Evolutionary conservation across 2,113 vertebrate species (phyloP).

Genomic region (Ovis canadensis): DNA sequence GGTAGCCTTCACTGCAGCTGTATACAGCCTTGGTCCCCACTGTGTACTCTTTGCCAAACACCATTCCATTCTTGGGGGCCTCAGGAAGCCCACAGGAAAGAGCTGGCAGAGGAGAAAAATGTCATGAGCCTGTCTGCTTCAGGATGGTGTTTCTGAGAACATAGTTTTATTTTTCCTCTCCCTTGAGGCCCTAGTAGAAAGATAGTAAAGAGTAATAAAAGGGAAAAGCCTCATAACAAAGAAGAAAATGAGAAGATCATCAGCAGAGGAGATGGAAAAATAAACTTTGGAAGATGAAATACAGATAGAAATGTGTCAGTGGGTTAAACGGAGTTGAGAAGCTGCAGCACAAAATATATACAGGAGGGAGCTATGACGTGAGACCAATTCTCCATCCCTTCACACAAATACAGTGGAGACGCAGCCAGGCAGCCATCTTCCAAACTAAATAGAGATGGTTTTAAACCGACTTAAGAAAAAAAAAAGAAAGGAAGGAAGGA

Average conservation of each 20-base stretch:
- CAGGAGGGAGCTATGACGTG: background rate
- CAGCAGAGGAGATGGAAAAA: background rate
- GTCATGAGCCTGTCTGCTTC: background rate
- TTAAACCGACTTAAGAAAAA: background rate
- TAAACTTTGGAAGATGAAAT: background rate
- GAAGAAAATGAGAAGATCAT: background rate
- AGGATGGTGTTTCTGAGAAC: background rate
- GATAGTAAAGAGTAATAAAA: background rate
- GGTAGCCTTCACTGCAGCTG: constrained; percentile 91
- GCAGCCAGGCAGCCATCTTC: background rate
- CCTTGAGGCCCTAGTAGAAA: background rate
- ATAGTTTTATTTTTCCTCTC: background rate
- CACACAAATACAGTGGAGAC: background rate
- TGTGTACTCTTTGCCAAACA: constrained; percentile 93
- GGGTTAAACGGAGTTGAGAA: background rate
- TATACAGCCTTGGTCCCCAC: constrained; percentile 91
- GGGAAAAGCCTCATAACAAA: background rate
- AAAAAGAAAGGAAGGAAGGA: background rate
- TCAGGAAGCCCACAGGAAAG: constrained; percentile 93
- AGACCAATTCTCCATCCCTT: background rate
- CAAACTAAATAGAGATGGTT: background rate
- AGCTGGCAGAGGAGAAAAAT: constrained; percentile 77
- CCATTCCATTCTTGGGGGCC: constrained; percentile 89
- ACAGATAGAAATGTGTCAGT: background rate
- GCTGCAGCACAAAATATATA: background rate